Evolutionary conservation across 2,113 vertebrate species (phyloP), one percentile per base, ranked within the genome.

Genomic region (Tyto alba): DNA sequence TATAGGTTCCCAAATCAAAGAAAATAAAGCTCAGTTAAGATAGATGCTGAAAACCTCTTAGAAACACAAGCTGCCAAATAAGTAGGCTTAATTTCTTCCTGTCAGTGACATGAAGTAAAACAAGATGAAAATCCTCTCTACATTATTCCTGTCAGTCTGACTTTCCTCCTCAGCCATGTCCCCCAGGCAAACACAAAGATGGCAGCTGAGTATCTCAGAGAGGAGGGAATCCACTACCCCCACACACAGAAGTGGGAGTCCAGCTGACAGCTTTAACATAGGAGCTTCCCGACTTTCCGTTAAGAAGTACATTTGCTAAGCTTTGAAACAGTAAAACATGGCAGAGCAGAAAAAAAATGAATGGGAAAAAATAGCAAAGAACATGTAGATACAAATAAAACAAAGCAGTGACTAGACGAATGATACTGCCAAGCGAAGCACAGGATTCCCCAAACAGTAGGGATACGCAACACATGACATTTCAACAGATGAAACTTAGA

Each of bases 61-160:
- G 69, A 68, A 1, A 0, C n/a, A 8, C 53, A 53, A 48, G 66
- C 91, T 97, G 96, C 96, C 95, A 96, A 79, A 11, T 18, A 95
- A 96, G 94, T 96, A 96, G 96, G 94, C 93, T 95, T 96, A 72
- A 93, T 96, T 87, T 83, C 89, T 96, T 95, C 93, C 89, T 41
- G 47, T 85, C 48, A 50, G 63, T 41, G 81, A 94, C 69, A 68
- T 3, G 36, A 89, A 91, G 56, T 3, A 81, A 95, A 97, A 86
- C 80, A 90, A 89, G 50, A 85, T 2, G 18, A 40, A 85, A 89
- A 82, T 26, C 30, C 57, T 85, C 64, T 29, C 90, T n/a, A 25
- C 22, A 3, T 78, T 82, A 85, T 1, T 75, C 1, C 91, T 78
- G 56, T 74, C 89, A 87, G 94, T 91, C 91, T 95, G 56, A 3